Base-by-base conservation (phyloP, 2,888 invertebrate genomes). In the Strigamia maritima region DNA sequence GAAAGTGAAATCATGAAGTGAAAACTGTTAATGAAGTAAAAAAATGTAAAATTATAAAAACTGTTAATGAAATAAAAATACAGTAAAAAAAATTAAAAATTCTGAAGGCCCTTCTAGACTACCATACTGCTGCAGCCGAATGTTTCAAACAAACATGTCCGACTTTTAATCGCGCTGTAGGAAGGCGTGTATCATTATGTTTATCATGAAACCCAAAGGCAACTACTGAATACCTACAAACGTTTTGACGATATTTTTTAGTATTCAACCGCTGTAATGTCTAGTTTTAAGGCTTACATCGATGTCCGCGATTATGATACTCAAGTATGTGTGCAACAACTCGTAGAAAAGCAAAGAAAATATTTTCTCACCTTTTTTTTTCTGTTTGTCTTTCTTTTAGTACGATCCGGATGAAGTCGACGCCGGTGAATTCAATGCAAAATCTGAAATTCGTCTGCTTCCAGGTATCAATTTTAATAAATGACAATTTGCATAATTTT, bases 261-360 rank as follows among this genome's bases (percentile, higher is more conserved):
- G 8, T 40, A 10, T 8, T 40, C 40, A 65, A 10, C 75, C n/a
- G 10, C 24, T 26, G 8, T 10, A n/a, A 14, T 75, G 90, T 93
- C 83, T 90, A 88, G 82, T 87, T 87, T 81, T 86, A 86, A 82
- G 87, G 87, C 81, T 12, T 87, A 87, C 81, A 86, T 87, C 24
- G 87, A 85, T 75, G 84, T 87, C 79, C 86, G 86, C 81, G 87
- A 87, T 80, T 85, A 86, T 81, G 86, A 87, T 80, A 83, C 86
- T 83, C 86, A 87, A 86, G 87, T 87, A 85, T 84, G 79, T 1
- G 26, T n/a, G n/a, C n/a, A n/a, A n/a, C n/a, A n/a, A n/a, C n/a
- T n/a, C n/a, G n/a, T 6, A 6, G 14, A 35, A 28, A 16, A 1
- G 24, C 16, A 70, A 40, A 24, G 31, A 44, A 65, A 65, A 65